Evolutionary conservation across 2,113 vertebrate genomes (phyloP).

Genomic region (Nothoprocta perdicaria): DNA sequence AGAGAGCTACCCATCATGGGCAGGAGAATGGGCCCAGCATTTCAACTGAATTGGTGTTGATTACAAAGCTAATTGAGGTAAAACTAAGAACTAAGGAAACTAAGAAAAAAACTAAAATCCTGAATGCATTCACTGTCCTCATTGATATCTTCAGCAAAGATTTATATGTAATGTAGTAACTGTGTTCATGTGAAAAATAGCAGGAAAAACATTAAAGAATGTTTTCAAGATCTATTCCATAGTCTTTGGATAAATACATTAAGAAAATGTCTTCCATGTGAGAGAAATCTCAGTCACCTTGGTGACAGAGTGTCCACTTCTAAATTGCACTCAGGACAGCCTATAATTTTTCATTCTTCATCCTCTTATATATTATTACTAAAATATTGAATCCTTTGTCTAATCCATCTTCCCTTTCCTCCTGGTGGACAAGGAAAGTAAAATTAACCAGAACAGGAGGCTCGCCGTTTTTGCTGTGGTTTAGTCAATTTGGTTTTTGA

Average conservation of each 20-base stretch:
- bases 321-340: neutral
- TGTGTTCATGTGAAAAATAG: neutral
- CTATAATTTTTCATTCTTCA: neutral
- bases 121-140: neutral
- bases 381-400: constrained; percentile 34
- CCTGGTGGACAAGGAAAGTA: constrained; percentile 6
- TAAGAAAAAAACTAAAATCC: neutral
- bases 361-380: constrained; percentile 8
- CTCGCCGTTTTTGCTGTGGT: neutral
- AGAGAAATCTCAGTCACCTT: constrained; percentile 42
- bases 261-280: neutral
- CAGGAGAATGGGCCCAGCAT: neutral
- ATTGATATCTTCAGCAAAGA: neutral
- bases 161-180: neutral
- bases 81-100: neutral
- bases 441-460: neutral
- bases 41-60: neutral
- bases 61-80: neutral
- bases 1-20: neutral
- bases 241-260: neutral
- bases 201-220: fast-evolving
- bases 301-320: neutral
- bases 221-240: neutral
- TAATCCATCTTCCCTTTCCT: constrained; percentile 2
- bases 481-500: constrained; percentile 11